Evolutionary conservation across 2,797 vertebrate genomes (phyloP), one percentile per base, ranked within the genome.

Genomic region (Gastrophryne carolinensis): DNA sequence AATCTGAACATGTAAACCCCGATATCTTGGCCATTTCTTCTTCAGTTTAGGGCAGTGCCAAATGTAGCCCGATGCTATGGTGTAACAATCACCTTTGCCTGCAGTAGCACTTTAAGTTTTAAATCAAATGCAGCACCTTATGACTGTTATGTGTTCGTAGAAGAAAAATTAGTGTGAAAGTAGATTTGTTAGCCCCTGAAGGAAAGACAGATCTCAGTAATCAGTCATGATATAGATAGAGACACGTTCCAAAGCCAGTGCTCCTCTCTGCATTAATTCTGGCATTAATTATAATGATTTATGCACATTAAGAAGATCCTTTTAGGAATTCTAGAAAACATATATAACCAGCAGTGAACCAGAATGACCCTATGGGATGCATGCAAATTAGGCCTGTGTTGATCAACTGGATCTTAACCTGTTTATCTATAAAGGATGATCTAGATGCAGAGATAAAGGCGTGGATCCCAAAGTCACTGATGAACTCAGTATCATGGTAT

Each of bases 331-430:
- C 4, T 1, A 27, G 11, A 17, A 13, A 70, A 34, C 56, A 13
- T 41, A 39, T 70, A 37, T 27, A 47, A 47, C 26, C 30, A 47
- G 39, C 53, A 57, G 41, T 58, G 27, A 70, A 44, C 17, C 39
- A 32, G 27, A 57, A 69, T 29, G 26, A 17, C 3, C 29, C 56
- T 24, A 21, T 41, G 23, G 11, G 32, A 19, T 9, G 47, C 15
- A 8, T 44, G 39, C 26, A 17, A 34, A 56, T 54, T 9, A 54
- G 37, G 17, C 7, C 23, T 21, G 26, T 1, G 35, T 29, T 15
- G 1, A 50, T 37, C 10, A 41, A 39, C 52, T 11, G 13, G 24
- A 69, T 24, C n/a, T n/a, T 52, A 66, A 23, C n/a, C 19, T 30
- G 1, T 17, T 3, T 1, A 29, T 27, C 3, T 35, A 4, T 10